Evolutionary conservation across 2,113 vertebrate genomes (phyloP), one percentile per base, ranked within the genome.

Genomic region (Scytalopus superciliaris): DNA sequence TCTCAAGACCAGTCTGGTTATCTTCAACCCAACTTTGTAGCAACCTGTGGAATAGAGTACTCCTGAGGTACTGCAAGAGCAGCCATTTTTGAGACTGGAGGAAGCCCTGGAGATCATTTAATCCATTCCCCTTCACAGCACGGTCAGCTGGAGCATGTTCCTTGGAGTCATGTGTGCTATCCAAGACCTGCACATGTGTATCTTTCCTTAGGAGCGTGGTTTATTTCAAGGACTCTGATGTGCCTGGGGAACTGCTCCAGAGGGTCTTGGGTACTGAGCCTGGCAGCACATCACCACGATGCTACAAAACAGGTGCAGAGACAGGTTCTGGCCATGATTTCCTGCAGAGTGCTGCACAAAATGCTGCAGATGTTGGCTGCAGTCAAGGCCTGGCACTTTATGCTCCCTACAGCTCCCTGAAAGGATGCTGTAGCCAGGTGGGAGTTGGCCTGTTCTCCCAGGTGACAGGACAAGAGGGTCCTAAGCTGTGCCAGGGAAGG

Each of bases 251-350:
- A 16, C 23, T 84, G 57, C 37, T 59, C 23, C 42, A 39, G 75
- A 42, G n/a, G 19, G 19, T 74, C 27, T 47, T 72, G 72, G n/a
- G 63, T 21, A 24, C 39, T 18, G 47, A 73, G 31, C 39, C 74
- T 84, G 59, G 35, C 7, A 10, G 14, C 1, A 1, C 7, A 7
- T 72, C 9, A 12, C 30, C 12, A 7, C 10, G 15, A 0, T 39
- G 70, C 19, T 49, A 62, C 10, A 45, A n/a, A 39, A 13, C 7
- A 6, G 5, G 9, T 8, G 31, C 31, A 35, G 39, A 21, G 25
- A 16, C 1, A 19, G 24, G 14, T 83, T 72, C 42, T 68, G 16
- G n/a, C 11, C 23, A 18, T 44, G 2, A 3, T 68, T 40, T 70
- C 89, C 47, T 84, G 28, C 24, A 23, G 59, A 45, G 13, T n/a